Percentiles rank a stretch among this genome's conserved stretches.
These are phyloP conservation scores for Struthio camelus DNA, from an alignment of 2,113 vertebrate genomes.

Conservation along the genomic window DNA sequence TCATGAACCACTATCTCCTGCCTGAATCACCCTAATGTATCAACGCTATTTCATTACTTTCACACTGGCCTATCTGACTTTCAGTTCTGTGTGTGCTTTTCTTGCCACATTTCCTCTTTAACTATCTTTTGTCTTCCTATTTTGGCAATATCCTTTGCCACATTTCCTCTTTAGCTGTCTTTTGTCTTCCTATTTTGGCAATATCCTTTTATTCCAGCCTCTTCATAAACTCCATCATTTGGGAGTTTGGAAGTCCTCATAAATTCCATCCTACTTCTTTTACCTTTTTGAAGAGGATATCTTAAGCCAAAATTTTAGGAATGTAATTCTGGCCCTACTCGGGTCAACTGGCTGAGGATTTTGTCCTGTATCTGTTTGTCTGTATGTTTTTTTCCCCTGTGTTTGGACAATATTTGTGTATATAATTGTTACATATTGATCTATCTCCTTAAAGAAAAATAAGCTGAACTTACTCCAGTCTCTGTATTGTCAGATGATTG, in stretches of 20 bases:
- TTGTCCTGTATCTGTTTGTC: neutral
- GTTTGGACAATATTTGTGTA: constrained; percentile 39
- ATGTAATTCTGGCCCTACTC: constrained; percentile 1
- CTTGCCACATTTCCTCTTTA: neutral
- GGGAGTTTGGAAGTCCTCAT: neutral
- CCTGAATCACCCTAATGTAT: rapidly evolving
- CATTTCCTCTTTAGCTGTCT: neutral
- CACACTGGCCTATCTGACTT: neutral
- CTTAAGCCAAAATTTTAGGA: constrained; percentile 23
- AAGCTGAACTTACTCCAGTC: neutral
- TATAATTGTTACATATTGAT: constrained; percentile 32
- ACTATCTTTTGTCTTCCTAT: neutral
- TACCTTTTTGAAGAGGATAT: constrained; percentile 17
- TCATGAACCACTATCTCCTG: neutral
- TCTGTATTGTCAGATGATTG: constrained; percentile 10
- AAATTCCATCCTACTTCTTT: neutral
- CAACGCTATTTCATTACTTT: neutral
- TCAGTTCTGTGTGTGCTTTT: neutral
- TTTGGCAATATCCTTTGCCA: neutral
- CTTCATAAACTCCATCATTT: neutral
- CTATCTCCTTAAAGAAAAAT: constrained; percentile 2
- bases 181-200: neutral
- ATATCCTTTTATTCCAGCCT: neutral
- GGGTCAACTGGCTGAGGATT: neutral
- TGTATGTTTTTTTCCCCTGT: neutral